phyloP scores from a whole-genome alignment of 2,797 vertebrate species.

The Myotis myotis region DNA sequence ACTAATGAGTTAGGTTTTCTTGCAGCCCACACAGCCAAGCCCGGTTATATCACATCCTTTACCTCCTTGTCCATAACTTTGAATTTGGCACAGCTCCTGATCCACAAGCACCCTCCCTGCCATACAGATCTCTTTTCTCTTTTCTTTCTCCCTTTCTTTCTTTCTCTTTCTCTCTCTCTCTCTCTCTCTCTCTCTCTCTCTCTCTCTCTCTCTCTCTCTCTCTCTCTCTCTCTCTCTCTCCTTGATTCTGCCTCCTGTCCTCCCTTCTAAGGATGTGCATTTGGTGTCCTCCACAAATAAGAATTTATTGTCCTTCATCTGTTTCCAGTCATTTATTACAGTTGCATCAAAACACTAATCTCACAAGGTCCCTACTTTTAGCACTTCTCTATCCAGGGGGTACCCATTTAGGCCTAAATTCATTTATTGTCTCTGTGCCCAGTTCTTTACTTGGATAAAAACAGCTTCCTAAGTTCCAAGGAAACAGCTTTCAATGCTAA shows the following conservation, averaged over 20 bases:
- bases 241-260: background rate
- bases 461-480: background rate
- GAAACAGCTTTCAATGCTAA: slow-evolving; percentile 40
- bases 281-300: background rate
- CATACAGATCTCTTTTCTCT: background rate
- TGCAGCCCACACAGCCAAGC: background rate
- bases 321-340: background rate
- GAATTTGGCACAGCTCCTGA: background rate
- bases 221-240: background rate
- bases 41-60: rapidly evolving
- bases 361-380: background rate
- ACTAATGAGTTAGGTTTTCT: background rate
- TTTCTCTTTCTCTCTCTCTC: background rate
- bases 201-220: rapidly evolving
- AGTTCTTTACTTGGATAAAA: slow-evolving; percentile 27
- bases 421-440: slow-evolving; percentile 11
- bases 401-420: slow-evolving; percentile 15
- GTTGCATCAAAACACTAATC: background rate
- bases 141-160: background rate
- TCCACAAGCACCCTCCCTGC: background rate
- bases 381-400: background rate
- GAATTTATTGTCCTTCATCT: background rate
- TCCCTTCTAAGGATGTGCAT: background rate
- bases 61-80: background rate
- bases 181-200: too few species aligned